phyloP scores from a whole-genome alignment of 2,888 invertebrate genomes.

The Halocaridina rubra region DNA sequence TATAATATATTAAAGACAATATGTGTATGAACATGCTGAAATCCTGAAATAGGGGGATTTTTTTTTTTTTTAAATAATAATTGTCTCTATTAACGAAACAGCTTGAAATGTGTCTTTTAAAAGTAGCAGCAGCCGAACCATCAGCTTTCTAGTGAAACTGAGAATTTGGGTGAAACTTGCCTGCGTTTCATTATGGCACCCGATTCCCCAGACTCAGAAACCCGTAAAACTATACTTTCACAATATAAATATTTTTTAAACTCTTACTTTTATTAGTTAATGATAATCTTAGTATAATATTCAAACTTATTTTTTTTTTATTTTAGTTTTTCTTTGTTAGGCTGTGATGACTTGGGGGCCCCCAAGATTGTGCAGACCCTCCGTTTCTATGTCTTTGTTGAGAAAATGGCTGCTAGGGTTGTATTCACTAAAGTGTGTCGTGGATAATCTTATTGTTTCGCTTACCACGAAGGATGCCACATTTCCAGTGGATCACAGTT shows the following conservation, averaged over 20 bases:
- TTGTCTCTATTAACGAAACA: conserved; percentile 17
- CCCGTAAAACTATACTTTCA: background rate
- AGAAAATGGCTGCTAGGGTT: conserved; percentile 63
- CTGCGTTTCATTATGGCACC: too few relatives aligned
- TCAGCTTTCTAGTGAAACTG: conserved; percentile 51
- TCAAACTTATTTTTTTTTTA: conserved; percentile 20
- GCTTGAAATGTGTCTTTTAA: too few relatives aligned
- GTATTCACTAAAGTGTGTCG: too few relatives aligned
- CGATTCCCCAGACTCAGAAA: too few relatives aligned
- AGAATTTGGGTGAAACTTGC: conserved; percentile 36
- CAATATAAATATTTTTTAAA: background rate
- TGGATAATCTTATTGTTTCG: too few relatives aligned
- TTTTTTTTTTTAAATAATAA: too few relatives aligned
- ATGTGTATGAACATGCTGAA: too few relatives aligned
- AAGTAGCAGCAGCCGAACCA: background rate
- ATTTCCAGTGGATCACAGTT: too few relatives aligned
- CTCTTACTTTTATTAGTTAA: background rate
- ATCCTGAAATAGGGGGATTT: too few relatives aligned
- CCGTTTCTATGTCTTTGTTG: conserved; percentile 59
- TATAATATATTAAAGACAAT: too few relatives aligned
- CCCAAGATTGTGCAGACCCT: conserved; percentile 38
- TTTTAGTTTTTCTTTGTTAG: background rate
- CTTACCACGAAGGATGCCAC: too few relatives aligned
- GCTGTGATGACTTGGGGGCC: conserved; percentile 9
- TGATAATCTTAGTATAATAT: background rate